Percentiles rank a stretch among this genome's conserved stretches.
phyloP scores from a whole-genome alignment of 1,140 invertebrate genomes.

The Carposina sasakii region DNA sequence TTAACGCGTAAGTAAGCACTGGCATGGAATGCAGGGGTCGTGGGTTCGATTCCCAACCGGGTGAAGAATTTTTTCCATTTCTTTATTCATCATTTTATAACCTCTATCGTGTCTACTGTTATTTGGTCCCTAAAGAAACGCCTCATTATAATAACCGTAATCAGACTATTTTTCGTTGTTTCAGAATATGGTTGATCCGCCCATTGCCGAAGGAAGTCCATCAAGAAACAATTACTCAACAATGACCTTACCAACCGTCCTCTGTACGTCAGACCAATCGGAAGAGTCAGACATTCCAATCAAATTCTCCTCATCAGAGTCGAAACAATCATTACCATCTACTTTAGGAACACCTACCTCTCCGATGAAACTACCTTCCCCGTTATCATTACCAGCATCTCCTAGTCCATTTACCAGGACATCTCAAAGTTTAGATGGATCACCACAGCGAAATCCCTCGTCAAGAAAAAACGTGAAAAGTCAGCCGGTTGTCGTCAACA shows the following conservation, averaged over 20 bases:
- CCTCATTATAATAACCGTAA: no score
- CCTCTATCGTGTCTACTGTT: no score
- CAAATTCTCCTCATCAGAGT: conserved; percentile 47
- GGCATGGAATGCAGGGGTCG: no score
- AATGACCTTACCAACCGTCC: conserved; percentile 52
- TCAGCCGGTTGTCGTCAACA: conserved; percentile 21
- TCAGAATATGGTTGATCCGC: conserved; percentile 49
- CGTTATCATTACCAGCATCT: conserved; percentile 50
- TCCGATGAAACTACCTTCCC: conserved; percentile 47
- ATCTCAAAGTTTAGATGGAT: conserved; percentile 12
- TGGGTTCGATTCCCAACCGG: no score
- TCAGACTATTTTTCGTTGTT: conserved; percentile 42
- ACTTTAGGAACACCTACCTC: conserved; percentile 56
- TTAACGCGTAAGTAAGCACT: no score
- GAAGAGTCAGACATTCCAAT: conserved; percentile 28
- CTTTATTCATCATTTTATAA: no score
- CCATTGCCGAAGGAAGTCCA: no score
- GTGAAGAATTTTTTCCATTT: no score
- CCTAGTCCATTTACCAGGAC: conserved; percentile 45
- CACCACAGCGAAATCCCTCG: not conserved
- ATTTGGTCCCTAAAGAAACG: no score
- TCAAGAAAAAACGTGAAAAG: not conserved
- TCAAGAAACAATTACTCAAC: conserved; percentile 40
- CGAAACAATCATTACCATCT: conserved; percentile 55
- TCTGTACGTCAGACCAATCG: conserved; percentile 42